phyloP scores from a whole-genome alignment of 2,888 invertebrate species.

The Epirrhoe alternata region DNA sequence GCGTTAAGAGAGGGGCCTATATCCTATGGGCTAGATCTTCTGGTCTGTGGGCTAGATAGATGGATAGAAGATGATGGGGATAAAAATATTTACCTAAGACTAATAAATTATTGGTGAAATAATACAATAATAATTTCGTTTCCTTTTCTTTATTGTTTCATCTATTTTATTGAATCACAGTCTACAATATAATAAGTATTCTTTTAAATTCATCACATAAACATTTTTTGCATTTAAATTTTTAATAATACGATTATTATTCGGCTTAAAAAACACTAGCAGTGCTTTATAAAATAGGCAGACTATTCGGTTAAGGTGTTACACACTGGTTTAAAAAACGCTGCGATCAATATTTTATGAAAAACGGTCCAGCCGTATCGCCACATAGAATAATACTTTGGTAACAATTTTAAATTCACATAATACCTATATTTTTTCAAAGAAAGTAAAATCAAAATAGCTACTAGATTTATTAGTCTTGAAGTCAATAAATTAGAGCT shows the following conservation, averaged over 20 bases:
- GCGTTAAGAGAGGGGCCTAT: too few relatives aligned
- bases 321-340: conserved; percentile 54
- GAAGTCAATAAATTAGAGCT: neutral
- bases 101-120: neutral
- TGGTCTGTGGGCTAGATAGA: too few relatives aligned
- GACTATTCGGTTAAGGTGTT: conserved; percentile 40
- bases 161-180: conserved; percentile 36
- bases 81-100: too few relatives aligned
- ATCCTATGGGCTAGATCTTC: too few relatives aligned
- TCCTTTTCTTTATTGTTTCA: conserved; percentile 33
- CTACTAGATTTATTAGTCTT: neutral
- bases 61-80: too few relatives aligned
- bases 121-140: conserved; percentile 7
- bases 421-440: conserved; percentile 5
- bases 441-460: neutral
- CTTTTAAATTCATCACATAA: conserved; percentile 31
- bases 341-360: conserved; percentile 48
- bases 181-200: conserved; percentile 34
- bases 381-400: conserved; percentile 27
- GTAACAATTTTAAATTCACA: conserved; percentile 38
- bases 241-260: conserved; percentile 36
- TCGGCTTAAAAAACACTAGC: conserved; percentile 23
- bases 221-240: conserved; percentile 29
- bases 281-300: conserved; percentile 29
- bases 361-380: conserved; percentile 51